phyloP scores from a whole-genome alignment of 2,888 invertebrate genomes.

The Diaphora mendica region DNA sequence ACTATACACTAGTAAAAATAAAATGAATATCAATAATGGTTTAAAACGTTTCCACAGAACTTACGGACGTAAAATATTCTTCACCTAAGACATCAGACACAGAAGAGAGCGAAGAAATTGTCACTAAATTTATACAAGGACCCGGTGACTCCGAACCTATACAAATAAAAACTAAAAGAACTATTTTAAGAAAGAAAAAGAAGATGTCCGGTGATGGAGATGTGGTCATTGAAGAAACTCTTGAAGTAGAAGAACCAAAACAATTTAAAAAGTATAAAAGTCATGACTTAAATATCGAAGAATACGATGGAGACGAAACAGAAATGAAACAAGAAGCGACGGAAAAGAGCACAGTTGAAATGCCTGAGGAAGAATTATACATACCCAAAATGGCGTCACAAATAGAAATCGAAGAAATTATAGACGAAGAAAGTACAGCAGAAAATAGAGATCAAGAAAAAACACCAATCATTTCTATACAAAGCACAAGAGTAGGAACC shows the following conservation, averaged over 20 bases:
- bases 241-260: conserved; percentile 72
- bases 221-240: conserved; percentile 83
- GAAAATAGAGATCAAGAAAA: conserved; percentile 18
- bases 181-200: conserved; percentile 81
- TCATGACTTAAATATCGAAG: conserved; percentile 76
- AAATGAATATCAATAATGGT: neutral
- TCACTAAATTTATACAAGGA: conserved; percentile 85
- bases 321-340: conserved; percentile 50
- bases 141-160: conserved; percentile 84
- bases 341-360: conserved; percentile 70
- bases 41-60: conserved; percentile 64
- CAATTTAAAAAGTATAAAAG: conserved; percentile 35
- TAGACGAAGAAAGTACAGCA: conserved; percentile 57
- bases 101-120: conserved; percentile 87
- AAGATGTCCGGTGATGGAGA: conserved; percentile 69
- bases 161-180: conserved; percentile 86
- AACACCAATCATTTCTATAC: neutral
- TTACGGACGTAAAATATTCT: conserved; percentile 41
- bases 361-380: conserved; percentile 68
- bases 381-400: conserved; percentile 67
- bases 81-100: conserved; percentile 77
- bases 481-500: conserved; percentile 56
- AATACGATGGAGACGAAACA: conserved; percentile 68
- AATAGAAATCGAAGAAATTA: conserved; percentile 70
- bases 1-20: neutral